These are phyloP conservation scores for Euwallacea similis DNA, from an alignment of 1,140 invertebrate genomes.

Conservation along the genomic window DNA sequence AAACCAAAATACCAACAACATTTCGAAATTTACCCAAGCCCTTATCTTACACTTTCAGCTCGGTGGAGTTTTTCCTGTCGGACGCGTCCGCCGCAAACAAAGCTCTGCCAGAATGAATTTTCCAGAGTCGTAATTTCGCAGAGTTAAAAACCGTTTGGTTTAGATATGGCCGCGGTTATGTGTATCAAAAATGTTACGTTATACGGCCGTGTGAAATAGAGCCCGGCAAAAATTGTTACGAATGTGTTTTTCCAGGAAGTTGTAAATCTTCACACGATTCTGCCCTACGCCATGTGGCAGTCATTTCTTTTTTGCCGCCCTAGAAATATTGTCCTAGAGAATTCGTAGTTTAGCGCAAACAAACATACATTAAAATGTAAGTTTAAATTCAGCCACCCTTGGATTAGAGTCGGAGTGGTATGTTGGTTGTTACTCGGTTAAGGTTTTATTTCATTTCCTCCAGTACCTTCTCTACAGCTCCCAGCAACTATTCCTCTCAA, in stretches of 20 bases:
- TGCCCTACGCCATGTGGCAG: not conserved
- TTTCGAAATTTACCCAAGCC: not conserved
- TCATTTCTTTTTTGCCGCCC: not conserved
- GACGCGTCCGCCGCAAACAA: not conserved
- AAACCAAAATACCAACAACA: too few relatives aligned
- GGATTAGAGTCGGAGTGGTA: too few relatives aligned
- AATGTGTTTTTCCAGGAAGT: slow-evolving; percentile 14
- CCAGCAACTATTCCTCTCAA: too few relatives aligned
- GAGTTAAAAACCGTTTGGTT: slow-evolving; percentile 4
- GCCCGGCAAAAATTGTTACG: not conserved
- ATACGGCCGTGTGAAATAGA: slow-evolving; percentile 1
- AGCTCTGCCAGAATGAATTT: not conserved
- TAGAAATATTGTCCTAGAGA: too few relatives aligned
- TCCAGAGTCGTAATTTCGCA: slow-evolving; percentile 7
- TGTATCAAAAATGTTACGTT: slow-evolving; percentile 13
- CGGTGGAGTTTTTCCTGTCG: slow-evolving; percentile 1
- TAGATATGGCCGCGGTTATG: slow-evolving; percentile 10
- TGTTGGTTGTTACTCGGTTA: too few relatives aligned
- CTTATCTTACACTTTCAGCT: slow-evolving; percentile 8
- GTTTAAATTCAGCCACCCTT: too few relatives aligned
- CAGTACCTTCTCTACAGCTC: too few relatives aligned
- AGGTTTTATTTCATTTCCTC: too few relatives aligned
- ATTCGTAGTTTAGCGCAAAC: too few relatives aligned
- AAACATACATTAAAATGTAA: too few relatives aligned
- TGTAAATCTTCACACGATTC: slow-evolving; percentile 4